Conservation (phyloP, 1,140 invertebrate species). For the Aphaenogaster ashmeadi region DNA sequence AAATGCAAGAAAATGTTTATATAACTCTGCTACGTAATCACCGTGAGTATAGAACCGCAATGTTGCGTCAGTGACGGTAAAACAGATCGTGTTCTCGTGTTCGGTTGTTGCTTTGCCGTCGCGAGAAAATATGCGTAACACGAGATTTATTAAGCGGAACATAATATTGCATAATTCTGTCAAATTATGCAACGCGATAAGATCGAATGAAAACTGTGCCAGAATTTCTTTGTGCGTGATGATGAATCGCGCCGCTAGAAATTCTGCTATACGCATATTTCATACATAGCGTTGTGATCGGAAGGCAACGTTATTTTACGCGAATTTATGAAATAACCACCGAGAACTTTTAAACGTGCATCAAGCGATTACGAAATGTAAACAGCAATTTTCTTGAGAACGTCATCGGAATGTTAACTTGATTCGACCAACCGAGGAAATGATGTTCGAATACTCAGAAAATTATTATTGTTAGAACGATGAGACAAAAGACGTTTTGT, state of each 20-base stretch:
- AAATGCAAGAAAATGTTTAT: constrained; percentile 42
- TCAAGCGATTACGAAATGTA: background rate
- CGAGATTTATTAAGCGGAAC: constrained; percentile 53
- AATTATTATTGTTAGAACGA: constrained; percentile 2
- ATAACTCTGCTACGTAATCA: constrained; percentile 42
- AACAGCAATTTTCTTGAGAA: background rate
- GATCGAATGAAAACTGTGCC: constrained; percentile 44
- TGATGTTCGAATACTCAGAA: background rate
- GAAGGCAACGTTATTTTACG: constrained; percentile 4
- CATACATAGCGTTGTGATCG: background rate
- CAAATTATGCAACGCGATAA: constrained; percentile 48
- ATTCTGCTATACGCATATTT: constrained; percentile 3
- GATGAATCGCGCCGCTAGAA: constrained; percentile 29
- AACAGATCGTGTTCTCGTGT: constrained; percentile 29
- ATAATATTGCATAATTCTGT: constrained; percentile 49
- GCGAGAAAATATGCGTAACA: constrained; percentile 40
- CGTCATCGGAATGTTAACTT: background rate
- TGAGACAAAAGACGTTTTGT: background rate
- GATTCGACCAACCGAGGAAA: background rate
- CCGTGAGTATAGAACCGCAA: background rate
- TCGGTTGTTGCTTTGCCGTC: constrained; percentile 10
- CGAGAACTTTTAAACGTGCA: background rate
- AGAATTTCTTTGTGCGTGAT: constrained; percentile 41
- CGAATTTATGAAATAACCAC: constrained; percentile 19
- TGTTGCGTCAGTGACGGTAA: constrained; percentile 48